Evolutionary conservation across 2,113 vertebrate species (phyloP), one percentile per base, ranked within the genome.

Genomic region (Sitta europaea): DNA sequence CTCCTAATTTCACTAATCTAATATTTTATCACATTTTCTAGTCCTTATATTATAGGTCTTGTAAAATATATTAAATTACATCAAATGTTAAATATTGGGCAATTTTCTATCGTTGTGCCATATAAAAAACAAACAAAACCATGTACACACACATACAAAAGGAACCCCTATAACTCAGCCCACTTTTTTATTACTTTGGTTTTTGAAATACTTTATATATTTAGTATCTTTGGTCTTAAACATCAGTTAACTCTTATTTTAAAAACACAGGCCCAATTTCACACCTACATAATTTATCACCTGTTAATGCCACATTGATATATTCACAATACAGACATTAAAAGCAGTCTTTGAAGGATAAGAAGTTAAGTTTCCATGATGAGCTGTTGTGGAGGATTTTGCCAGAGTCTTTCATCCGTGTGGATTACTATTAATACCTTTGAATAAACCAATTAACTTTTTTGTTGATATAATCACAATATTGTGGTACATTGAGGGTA

Each of bases 41-140:
- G 33, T 66, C 14, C 18, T 45, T 54, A 18, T 9, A 15, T 42
- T 47, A 18, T 14, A 59, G 9, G 23, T 40, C 16, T 59, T 40
- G 4, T 27, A 35, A 58, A 75, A 67, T 48, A 29, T 12, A 48
- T 20, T 16, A 16, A 80, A 45, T 24, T 0, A 10, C 20, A 79
- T 8, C 0, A 40, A 12, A 43, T 40, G 71, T 83, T 42, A 70
- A 86, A 62, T 75, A 66, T 6, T 70, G 3, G 11, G 15, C 11
- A 18, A 35, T 29, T 54, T 80, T 54, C 42, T 5, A 10, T 27
- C 4, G 28, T 47, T 0, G 0, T 21, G 19, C 3, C 10, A 14
- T 22, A 36, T 23, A 24, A 12, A 74, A 63, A 61, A 45, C 24
- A 21, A 10, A 2, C 4, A 61, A 48, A 36, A 9, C 7, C 6